Percentiles rank a stretch among this genome's conserved stretches.
phyloP scores from a whole-genome alignment of 2,797 vertebrate species.

The Serranus cabrilla region DNA sequence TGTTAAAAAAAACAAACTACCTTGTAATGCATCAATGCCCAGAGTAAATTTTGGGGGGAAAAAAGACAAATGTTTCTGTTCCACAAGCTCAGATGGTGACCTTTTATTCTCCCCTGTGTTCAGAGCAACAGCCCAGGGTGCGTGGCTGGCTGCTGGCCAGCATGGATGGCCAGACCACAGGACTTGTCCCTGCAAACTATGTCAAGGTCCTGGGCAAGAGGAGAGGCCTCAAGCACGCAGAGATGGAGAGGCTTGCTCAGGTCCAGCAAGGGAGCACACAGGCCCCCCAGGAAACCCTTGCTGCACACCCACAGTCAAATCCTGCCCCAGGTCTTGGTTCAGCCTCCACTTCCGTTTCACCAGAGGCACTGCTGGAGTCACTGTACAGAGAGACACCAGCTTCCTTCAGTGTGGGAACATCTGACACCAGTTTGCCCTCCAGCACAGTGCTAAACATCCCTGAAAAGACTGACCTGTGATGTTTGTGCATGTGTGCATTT shows the following conservation, averaged over 20 bases:
- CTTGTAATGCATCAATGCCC: no score
- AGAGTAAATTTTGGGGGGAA: no score
- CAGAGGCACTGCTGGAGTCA: conserved; percentile 91
- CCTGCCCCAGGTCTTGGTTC: conserved; percentile 42
- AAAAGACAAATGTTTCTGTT: no score
- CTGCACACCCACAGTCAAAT: conserved; percentile 24
- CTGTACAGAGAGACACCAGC: conserved; percentile 85
- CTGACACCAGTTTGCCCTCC: conserved; percentile 43
- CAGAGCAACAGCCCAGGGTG: conserved; percentile 95
- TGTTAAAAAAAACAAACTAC: no score
- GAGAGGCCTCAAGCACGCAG: conserved; percentile 89
- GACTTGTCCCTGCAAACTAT: conserved; percentile 96
- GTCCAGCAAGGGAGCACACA: conserved; percentile 68
- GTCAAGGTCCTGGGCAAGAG: conserved; percentile 95
- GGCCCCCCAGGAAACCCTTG: conserved; percentile 23
- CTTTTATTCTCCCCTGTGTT: conserved; percentile 36
- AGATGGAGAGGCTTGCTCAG: conserved; percentile 84
- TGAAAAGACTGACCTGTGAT: conserved; percentile 82
- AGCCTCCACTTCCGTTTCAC: conserved; percentile 69
- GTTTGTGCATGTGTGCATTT: conserved; percentile 3
- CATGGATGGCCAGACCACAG: conserved; percentile 91
- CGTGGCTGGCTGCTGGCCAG: conserved; percentile 97
- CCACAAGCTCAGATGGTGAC: background rate
- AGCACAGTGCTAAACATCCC: conserved; percentile 59
- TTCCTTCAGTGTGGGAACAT: conserved; percentile 54